Evolutionary conservation across 2,888 invertebrate species (phyloP), one percentile per base, ranked within the genome.

Genomic region (Tetranychus piercei): DNA sequence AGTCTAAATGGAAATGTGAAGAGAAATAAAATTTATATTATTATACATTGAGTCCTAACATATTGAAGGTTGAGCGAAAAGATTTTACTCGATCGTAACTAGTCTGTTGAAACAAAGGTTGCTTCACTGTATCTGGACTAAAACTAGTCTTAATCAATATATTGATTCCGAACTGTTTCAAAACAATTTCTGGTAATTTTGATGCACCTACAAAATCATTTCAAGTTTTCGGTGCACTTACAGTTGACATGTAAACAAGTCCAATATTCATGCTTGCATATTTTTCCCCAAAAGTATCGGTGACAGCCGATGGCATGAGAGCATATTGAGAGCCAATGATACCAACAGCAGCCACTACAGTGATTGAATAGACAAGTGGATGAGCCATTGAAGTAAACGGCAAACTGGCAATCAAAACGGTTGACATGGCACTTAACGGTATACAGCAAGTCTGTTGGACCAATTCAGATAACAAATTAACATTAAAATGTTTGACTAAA

Each of bases 171-270:
- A 34, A 34, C 5, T 34, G 34, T 1, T 23, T 23, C 3, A 23
- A n/a, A n/a, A 23, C 3, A 23, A 3, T 23, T 23, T 23, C 23
- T 34, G 3, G 4, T 34, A 34, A 34, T 34, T 34, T 34, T 34
- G 34, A 34, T 34, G 3, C 5, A 34, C 3, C 34, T 34, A 34
- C 34, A 34, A 34, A 0, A 34, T 23, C 23, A 1, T 34, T 34
- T 34, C 2, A 34, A 34, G 34, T 34, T 4, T 5, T 34, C 34
- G 34, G 34, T 34, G 3, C 34, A 34, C 75, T 73, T 73, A 74
- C 76, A 67, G 76, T 76, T 43, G 74, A 74, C 72, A 74, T 72
- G 67, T 76, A 76, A 34, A 76, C 76, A 20, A 74, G 72, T 22
- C 76, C 76, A 22, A 76, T 76, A 65, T 76, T 76, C 20, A 74